These are phyloP conservation scores for Lacanobia oleracea DNA, from an alignment of 2,888 invertebrate species.

Conservation along the genomic window DNA sequence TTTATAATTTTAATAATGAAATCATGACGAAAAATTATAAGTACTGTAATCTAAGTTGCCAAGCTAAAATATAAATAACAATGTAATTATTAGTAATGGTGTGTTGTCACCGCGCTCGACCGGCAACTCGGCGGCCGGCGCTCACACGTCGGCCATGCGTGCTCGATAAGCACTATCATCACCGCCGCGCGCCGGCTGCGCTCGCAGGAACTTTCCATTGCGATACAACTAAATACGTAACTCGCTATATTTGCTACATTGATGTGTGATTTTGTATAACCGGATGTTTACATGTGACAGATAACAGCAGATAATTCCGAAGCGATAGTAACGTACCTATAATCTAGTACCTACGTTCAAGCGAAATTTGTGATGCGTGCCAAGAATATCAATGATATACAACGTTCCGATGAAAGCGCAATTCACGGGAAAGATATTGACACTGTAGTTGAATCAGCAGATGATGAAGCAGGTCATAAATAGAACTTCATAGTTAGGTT, in stretches of 20 bases:
- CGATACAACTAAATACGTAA: conserved; percentile 70
- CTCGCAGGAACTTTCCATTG: conserved; percentile 78
- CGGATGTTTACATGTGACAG: conserved; percentile 73
- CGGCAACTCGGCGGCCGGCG: conserved; percentile 16
- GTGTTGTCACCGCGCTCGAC: conserved; percentile 64
- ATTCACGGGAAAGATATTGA: conserved; percentile 20
- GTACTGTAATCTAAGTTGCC: conserved; percentile 32
- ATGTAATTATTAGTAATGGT: conserved; percentile 62
- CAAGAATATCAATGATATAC: conserved; percentile 25
- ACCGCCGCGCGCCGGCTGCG: conserved; percentile 60
- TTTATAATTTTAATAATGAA: conserved; percentile 1
- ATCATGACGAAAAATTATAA: conserved; percentile 17
- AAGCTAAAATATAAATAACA: conserved; percentile 58
- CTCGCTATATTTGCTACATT: conserved; percentile 63
- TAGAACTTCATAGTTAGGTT: not conserved
- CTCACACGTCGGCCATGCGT: conserved; percentile 73
- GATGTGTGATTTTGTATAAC: conserved; percentile 69
- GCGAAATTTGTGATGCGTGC: conserved; percentile 23
- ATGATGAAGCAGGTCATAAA: conserved; percentile 13
- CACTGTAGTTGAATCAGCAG: conserved; percentile 21
- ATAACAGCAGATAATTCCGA: conserved; percentile 63
- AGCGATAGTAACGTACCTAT: conserved; percentile 30
- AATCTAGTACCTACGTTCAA: conserved; percentile 29
- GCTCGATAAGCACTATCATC: conserved; percentile 76
- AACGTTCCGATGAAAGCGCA: conserved; percentile 12